phyloP scores from a whole-genome alignment of 2,888 invertebrate species.

The Acanthacorydalis orientalis region DNA sequence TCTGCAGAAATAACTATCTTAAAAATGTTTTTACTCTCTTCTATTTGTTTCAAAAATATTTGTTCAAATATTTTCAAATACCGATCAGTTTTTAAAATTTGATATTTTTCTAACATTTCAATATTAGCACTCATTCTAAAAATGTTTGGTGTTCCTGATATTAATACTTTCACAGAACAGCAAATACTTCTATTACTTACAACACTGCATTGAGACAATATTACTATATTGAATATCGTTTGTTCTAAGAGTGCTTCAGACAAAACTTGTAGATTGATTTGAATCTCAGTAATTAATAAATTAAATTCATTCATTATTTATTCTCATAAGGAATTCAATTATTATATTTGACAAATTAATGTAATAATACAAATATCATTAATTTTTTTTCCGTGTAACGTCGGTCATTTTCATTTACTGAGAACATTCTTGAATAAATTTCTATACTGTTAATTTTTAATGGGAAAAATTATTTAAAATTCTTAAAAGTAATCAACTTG shows the following conservation, averaged over 20 bases:
- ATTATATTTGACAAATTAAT: constrained; percentile 70
- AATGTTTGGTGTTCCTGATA: constrained; percentile 90
- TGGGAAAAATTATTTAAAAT: constrained; percentile 33
- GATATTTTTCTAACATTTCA: constrained; percentile 59
- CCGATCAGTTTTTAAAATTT: constrained; percentile 61
- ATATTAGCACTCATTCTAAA: constrained; percentile 99
- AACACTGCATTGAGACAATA: too few relatives aligned
- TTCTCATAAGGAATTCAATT: constrained; percentile 79
- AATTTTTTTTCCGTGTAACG: constrained; percentile 60
- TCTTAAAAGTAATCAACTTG: constrained; percentile 37
- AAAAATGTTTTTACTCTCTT: constrained; percentile 71
- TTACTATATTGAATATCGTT: too few relatives aligned
- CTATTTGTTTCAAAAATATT: constrained; percentile 61
- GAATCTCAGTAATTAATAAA: constrained; percentile 52
- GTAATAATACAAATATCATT: constrained; percentile 78
- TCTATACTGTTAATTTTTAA: constrained; percentile 15
- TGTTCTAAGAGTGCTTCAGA: too few relatives aligned
- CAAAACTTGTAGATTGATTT: constrained; percentile 57
- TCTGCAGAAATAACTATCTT: constrained; percentile 96
- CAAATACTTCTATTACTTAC: too few relatives aligned
- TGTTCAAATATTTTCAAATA: constrained; percentile 65
- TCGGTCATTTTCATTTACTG: constrained; percentile 29
- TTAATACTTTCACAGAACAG: too few relatives aligned
- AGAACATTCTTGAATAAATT: constrained; percentile 19
- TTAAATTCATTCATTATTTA: constrained; percentile 70